Conservation (phyloP, 2,113 vertebrate species). For the Lepisosteus oculatus region DNA sequence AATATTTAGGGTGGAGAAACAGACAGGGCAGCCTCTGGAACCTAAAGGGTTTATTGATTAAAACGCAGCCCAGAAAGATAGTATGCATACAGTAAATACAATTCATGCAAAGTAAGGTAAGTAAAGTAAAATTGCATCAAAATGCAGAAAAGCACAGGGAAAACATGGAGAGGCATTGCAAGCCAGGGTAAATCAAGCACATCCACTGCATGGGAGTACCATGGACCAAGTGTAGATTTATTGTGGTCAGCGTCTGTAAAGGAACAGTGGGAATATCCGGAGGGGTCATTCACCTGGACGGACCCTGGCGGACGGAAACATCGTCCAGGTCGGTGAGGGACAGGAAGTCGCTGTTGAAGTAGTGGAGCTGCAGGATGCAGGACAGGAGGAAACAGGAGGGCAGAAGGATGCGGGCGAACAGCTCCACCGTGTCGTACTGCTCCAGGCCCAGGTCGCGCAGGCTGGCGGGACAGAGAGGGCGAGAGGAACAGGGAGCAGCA, state of each 20-base stretch:
- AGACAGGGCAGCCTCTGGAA: too few species aligned
- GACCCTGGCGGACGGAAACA: slow-evolving; percentile 38
- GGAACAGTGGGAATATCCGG: background rate
- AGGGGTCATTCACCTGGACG: slow-evolving; percentile 42
- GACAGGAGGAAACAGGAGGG: slow-evolving; percentile 67
- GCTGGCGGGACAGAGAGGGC: slow-evolving; percentile 35
- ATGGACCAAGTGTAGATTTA: too few species aligned
- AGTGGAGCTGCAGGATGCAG: slow-evolving; percentile 69
- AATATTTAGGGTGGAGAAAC: background rate
- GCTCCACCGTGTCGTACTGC: slow-evolving; percentile 51
- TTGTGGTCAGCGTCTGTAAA: background rate
- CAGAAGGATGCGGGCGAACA: slow-evolving; percentile 62
- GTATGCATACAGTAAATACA: too few species aligned
- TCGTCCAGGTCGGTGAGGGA: slow-evolving; percentile 62
- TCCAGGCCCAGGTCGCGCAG: slow-evolving; percentile 68
- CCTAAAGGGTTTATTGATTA: too few species aligned
- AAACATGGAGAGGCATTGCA: too few species aligned
- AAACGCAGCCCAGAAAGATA: too few species aligned
- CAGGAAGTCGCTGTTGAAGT: slow-evolving; percentile 70
- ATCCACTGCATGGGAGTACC: too few species aligned
- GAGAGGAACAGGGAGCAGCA: background rate
- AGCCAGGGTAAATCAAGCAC: too few species aligned
- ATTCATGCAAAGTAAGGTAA: too few species aligned
- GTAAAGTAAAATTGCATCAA: too few species aligned
- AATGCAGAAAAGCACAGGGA: too few species aligned